Conservation (phyloP, 2,113 vertebrate species). For the Ursus arctos region DNA sequence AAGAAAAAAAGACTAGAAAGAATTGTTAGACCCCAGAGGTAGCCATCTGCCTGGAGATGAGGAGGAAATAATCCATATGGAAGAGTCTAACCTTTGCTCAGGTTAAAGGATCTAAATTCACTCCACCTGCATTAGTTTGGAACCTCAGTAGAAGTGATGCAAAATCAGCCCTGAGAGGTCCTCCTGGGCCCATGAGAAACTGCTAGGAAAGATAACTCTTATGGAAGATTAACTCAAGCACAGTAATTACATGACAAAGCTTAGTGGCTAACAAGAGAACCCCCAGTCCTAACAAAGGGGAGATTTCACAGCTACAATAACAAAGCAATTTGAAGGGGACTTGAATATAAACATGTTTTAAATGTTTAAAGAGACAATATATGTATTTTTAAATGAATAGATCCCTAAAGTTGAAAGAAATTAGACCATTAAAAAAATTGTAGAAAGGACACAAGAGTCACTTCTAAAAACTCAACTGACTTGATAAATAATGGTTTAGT, state of each 20-base stretch:
- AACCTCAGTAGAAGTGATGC: background rate
- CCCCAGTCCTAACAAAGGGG: background rate
- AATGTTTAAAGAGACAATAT: background rate
- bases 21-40: background rate
- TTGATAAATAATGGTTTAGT: constrained; percentile 12
- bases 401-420: background rate
- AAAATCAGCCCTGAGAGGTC: background rate
- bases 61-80: background rate
- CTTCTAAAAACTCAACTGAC: background rate
- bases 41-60: background rate
- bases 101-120: background rate
- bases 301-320: background rate
- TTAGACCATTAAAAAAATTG: background rate
- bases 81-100: background rate
- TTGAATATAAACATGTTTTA: constrained; percentile 17
- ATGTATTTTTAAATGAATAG: background rate
- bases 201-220: background rate
- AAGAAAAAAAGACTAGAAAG: background rate
- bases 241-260: background rate
- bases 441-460: background rate
- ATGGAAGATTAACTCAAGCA: background rate
- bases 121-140: background rate
- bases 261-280: background rate
- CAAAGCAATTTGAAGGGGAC: background rate
- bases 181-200: background rate